A percentile compares a stretch with the other conserved stretches of the same genome.
phyloP scores from a whole-genome alignment of 2,888 invertebrate species.

The Leptogaster cylindrica region DNA sequence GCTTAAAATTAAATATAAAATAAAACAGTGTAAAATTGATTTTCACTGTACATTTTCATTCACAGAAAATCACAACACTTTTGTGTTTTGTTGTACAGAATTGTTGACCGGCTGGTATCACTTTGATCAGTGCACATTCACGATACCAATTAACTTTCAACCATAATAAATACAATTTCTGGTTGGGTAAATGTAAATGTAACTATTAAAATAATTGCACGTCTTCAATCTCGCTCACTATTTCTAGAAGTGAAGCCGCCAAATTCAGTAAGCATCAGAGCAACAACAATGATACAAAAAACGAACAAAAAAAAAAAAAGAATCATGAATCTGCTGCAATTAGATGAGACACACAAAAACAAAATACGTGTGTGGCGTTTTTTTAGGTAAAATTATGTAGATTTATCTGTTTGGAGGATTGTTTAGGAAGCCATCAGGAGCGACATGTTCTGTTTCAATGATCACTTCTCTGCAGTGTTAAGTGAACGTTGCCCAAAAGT shows the following conservation, averaged over 20 bases:
- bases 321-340: no score
- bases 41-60: slow-evolving; percentile 13
- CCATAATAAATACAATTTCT: not conserved
- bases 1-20: no score
- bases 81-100: not conserved
- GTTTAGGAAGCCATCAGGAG: slow-evolving; percentile 5
- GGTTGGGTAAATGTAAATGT: no score
- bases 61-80: slow-evolving; percentile 22
- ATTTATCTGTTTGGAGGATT: not conserved
- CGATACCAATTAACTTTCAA: slow-evolving; percentile 15
- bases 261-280: slow-evolving; percentile 11
- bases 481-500: not conserved
- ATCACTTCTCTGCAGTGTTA: slow-evolving; percentile 11
- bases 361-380: not conserved
- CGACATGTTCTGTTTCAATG: slow-evolving; percentile 24
- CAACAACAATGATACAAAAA: not conserved
- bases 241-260: no score
- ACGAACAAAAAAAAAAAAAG: no score
- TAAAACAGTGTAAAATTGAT: not conserved
- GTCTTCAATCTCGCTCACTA: not conserved
- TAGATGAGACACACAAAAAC: slow-evolving; percentile 14
- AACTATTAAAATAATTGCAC: not conserved
- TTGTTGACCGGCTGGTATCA: slow-evolving; percentile 11
- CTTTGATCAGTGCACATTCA: slow-evolving; percentile 7
- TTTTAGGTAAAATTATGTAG: not conserved